Evolutionary conservation across 2,888 invertebrate species (phyloP).

Genomic region (Ormyrus rosae): DNA sequence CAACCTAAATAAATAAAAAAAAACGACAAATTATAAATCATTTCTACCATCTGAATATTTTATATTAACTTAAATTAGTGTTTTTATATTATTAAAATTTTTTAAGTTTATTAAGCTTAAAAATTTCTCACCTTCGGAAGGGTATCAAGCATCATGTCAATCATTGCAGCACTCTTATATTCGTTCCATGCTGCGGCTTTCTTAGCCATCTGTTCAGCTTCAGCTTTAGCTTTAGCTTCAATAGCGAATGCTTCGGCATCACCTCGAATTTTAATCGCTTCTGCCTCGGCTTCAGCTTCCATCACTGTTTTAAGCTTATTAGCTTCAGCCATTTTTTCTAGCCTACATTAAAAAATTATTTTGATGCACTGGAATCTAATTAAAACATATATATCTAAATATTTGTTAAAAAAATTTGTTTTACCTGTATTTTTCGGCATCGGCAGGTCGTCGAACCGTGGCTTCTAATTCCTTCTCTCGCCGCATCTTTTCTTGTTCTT

Average conservation of each 20-base stretch:
- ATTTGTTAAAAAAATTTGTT: constrained; percentile 9
- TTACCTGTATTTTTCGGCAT: constrained; percentile 90
- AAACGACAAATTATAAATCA: no score
- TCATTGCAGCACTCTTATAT: constrained; percentile 96
- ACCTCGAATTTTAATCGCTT: constrained; percentile 89
- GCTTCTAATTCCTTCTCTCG: constrained; percentile 95
- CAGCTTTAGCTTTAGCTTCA: constrained; percentile 95
- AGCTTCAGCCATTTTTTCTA: constrained; percentile 97
- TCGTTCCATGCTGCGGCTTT: constrained; percentile 98
- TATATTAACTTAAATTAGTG: background rate
- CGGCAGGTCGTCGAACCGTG: constrained; percentile 94
- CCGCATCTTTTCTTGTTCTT: constrained; percentile 96
- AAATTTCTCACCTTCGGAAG: constrained; percentile 88
- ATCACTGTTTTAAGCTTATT: constrained; percentile 91
- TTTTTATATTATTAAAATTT: background rate
- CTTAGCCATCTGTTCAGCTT: constrained; percentile 97
- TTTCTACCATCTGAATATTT: no score
- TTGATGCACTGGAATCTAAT: background rate
- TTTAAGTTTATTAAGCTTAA: constrained; percentile 11
- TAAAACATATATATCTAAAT: constrained; percentile 16
- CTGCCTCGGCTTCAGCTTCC: constrained; percentile 97
- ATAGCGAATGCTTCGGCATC: constrained; percentile 96
- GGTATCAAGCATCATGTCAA: constrained; percentile 97
- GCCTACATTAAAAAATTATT: constrained; percentile 71
- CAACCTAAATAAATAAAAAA: constrained; percentile 81